Evolutionary conservation across 2,888 invertebrate species (phyloP).

Genomic region (Lepetodrilus schrolli): DNA sequence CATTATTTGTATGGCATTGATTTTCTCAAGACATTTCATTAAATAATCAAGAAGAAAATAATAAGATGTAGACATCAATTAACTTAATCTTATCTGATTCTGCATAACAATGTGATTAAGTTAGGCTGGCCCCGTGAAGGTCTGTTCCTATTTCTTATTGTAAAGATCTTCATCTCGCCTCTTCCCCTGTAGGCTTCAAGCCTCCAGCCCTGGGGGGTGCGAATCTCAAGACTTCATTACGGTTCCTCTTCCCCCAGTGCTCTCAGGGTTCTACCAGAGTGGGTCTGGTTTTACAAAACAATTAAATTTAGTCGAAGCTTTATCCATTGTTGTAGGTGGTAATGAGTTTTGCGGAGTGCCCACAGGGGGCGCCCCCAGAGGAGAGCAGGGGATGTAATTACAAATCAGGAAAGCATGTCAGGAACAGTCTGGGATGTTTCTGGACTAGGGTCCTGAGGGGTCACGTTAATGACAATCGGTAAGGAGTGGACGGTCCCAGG

Average conservation of each 20-base stretch:
- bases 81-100: too few relatives aligned
- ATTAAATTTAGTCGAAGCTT: conserved; percentile 37
- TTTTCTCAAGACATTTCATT: too few relatives aligned
- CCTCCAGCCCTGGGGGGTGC: background rate
- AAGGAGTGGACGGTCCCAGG: background rate
- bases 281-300: conserved; percentile 29
- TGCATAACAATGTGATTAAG: background rate
- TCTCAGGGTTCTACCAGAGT: background rate
- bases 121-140: background rate
- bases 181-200: background rate
- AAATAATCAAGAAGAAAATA: too few relatives aligned
- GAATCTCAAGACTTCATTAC: background rate
- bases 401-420: conserved; percentile 25
- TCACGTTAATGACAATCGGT: too few relatives aligned
- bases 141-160: background rate
- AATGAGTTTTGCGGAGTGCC: conserved; percentile 28
- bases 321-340: conserved; percentile 19
- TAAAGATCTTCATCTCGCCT: background rate
- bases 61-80: conserved; percentile 2
- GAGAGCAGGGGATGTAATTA: conserved; percentile 17
- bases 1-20: too few relatives aligned
- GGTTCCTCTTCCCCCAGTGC: background rate
- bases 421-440: conserved; percentile 21
- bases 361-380: background rate
- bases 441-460: background rate